Percentiles rank a stretch among this genome's conserved stretches.
Conservation (phyloP, 2,797 vertebrate genomes). For the Mormyrops attenuatus region DNA sequence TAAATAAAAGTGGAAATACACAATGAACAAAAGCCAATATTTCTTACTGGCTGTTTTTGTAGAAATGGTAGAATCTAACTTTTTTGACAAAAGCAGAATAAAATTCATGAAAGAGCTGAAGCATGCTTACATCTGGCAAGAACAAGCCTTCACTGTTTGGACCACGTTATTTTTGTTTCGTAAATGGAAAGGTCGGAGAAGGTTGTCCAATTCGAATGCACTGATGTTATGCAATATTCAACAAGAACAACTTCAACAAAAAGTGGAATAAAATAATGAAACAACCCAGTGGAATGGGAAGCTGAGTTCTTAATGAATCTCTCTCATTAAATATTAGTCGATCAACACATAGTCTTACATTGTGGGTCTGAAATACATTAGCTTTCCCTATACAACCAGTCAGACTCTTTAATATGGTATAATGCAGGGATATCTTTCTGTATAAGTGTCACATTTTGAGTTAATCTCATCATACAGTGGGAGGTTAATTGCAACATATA, state of each 20-base stretch:
- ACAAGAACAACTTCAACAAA: neutral
- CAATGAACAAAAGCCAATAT: neutral
- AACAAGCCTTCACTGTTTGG: neutral
- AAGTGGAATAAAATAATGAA: neutral
- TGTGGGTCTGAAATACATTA: constrained; percentile 37
- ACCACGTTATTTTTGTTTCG: neutral
- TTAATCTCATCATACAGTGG: constrained; percentile 3
- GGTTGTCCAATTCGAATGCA: neutral
- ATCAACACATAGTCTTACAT: constrained; percentile 51
- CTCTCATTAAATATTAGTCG: constrained; percentile 37
- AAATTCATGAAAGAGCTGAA: neutral
- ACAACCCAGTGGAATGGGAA: constrained; percentile 1
- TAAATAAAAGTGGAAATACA: neutral
- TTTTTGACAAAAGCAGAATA: neutral
- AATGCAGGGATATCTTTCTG: neutral
- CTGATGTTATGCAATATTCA: neutral
- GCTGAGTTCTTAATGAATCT: neutral
- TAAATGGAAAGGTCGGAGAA: neutral
- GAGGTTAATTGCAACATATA: constrained; percentile 13
- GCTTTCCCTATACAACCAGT: constrained; percentile 40
- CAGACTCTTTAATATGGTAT: constrained; percentile 22
- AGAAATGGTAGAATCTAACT: neutral
- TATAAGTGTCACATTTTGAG: neutral
- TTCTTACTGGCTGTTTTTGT: neutral
- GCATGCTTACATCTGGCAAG: neutral